Evolutionary conservation across 2,888 invertebrate genomes (phyloP), one percentile per base, ranked within the genome.

Genomic region (Drosophila seclusa): DNA sequence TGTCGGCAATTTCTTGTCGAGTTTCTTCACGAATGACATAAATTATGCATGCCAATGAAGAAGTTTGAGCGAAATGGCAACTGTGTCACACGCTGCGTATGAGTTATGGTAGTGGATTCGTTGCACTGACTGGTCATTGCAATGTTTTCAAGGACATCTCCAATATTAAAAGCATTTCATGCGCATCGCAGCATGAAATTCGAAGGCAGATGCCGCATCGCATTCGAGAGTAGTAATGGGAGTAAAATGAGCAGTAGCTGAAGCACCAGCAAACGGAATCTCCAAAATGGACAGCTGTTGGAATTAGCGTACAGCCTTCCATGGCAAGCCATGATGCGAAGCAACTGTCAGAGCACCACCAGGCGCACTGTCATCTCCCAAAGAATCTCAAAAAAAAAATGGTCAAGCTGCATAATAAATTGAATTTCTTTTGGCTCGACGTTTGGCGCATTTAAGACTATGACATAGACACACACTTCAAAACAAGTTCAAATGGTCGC

Each of bases 371-470:
- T 78, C 79, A 78, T 62, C 68, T 68, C 59, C 55, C 55, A 63
- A 66, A 67, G 68, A 76, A 79, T 78, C 63, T 76, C 63, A 73
- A 65, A 67, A 40, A 61, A 52, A 58, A 77, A 69, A 74, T 66
- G 61, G 79, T 80, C 80, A 83, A 75, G 83, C 89, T 83, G 80
- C 80, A 89, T 87, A 87, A 87, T 87, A 87, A 87, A 87, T 87
- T 87, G 89, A 89, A 87, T 89, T 89, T 79, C 73, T 83, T 82
- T 69, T 74, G 65, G 70, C 74, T 80, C 85, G 87, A 83, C 89
- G 83, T 83, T 87, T 82, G 85, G 68, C 76, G 78, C 76, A 78
- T 70, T 76, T 74, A 70, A 70, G 65, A 77, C 85, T 62, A 74
- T 61, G 72, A 74, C 80, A 73, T 59, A 77, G 59, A 78, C 81